These are phyloP conservation scores for Pangasius macronema DNA, from an alignment of 2,797 vertebrate genomes.

Conservation along the genomic window DNA sequence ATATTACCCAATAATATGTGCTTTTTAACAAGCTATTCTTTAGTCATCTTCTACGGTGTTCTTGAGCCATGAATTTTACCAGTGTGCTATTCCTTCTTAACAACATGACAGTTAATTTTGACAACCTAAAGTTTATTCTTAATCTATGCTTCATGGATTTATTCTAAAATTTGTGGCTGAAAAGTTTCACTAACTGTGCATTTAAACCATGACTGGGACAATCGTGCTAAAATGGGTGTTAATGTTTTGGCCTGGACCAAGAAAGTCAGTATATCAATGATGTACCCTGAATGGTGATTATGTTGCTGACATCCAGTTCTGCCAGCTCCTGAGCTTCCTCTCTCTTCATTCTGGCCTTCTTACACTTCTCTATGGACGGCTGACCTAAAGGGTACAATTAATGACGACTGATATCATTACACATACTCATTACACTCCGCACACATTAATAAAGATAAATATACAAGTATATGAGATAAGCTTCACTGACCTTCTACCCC, in stretches of 20 bases:
- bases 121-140: neutral
- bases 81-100: neutral
- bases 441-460: neutral
- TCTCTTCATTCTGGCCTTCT: conserved; percentile 71
- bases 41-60: neutral
- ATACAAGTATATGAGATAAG: neutral
- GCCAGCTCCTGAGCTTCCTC: conserved; percentile 83
- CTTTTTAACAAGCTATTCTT: neutral
- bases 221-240: neutral
- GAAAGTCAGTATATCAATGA: neutral
- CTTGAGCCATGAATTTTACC: neutral
- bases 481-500: conserved; percentile 74
- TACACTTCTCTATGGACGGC: conserved; percentile 83
- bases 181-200: neutral
- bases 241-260: neutral
- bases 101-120: neutral
- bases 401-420: neutral
- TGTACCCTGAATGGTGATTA: conserved; percentile 81
- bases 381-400: conserved; percentile 64
- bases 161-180: neutral
- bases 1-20: no score
- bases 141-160: neutral
- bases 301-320: conserved; percentile 82
- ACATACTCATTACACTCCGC: neutral
- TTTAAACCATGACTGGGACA: neutral